Conservation (phyloP, 2,888 invertebrate genomes). For the Gerris lacustris region DNA sequence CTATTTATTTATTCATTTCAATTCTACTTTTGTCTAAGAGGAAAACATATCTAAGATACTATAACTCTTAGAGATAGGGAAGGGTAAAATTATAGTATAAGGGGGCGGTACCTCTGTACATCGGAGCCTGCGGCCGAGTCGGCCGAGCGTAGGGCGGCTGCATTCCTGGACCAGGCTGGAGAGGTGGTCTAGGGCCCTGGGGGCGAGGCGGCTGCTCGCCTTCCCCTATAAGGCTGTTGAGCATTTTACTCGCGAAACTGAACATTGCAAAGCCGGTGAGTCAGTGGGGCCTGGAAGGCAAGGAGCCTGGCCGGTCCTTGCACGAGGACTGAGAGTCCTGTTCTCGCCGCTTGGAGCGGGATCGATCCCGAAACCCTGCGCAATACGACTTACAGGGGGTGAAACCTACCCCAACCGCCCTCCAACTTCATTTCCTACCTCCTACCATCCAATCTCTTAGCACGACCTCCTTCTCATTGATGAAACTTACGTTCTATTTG, state of each 20-base stretch:
- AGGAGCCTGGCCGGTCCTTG: conserved; percentile 36
- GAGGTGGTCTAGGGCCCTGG: conserved; percentile 23
- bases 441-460: too few species aligned
- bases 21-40: too few species aligned
- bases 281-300: background rate
- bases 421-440: too few species aligned
- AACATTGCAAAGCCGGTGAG: conserved; percentile 34
- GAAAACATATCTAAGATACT: too few species aligned
- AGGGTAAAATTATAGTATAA: too few species aligned
- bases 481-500: too few species aligned
- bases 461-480: too few species aligned
- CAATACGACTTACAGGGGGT: background rate
- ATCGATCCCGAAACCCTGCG: conserved; percentile 6
- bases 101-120: conserved; percentile 19
- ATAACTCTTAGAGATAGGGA: too few species aligned
- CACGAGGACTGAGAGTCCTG: background rate
- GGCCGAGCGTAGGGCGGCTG: conserved; percentile 25
- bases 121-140: conserved; percentile 8
- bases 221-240: conserved; percentile 38
- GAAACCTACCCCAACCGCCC: background rate
- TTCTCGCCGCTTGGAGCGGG: background rate
- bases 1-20: too few species aligned
- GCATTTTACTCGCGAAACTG: conserved; percentile 40
- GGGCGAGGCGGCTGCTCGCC: conserved; percentile 31
- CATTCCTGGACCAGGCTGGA: conserved; percentile 21